Conservation (phyloP, 2,113 vertebrate species). For the Microcebus tavaratra region DNA sequence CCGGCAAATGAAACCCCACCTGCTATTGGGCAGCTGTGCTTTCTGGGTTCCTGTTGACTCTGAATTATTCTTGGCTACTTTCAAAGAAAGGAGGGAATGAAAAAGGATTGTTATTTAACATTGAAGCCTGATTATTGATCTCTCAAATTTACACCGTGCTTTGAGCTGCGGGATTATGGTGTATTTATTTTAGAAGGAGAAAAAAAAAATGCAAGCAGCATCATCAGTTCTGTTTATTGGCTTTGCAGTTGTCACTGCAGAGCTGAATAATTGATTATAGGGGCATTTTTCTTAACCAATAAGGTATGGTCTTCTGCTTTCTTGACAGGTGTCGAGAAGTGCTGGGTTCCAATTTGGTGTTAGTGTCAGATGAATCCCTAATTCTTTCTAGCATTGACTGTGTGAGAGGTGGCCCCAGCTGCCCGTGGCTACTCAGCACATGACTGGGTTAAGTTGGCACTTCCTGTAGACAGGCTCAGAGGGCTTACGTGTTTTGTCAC, state of each 20-base stretch:
- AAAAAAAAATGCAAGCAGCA: neutral
- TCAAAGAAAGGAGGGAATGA: too few species aligned
- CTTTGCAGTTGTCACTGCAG: neutral
- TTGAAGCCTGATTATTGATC: too few species aligned
- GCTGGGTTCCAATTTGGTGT: neutral
- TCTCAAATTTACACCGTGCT: too few species aligned
- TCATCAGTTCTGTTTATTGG: neutral
- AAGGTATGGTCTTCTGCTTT: neutral
- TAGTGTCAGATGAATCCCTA: neutral
- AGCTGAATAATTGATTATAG: neutral
- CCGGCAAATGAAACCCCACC: too few species aligned
- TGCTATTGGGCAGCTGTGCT: too few species aligned
- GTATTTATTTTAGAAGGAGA: too few species aligned
- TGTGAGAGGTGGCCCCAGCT: neutral
- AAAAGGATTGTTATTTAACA: too few species aligned
- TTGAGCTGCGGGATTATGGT: too few species aligned
- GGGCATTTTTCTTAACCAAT: neutral
- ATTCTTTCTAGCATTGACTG: accelerated
- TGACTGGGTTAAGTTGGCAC: accelerated
- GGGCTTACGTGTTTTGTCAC: neutral
- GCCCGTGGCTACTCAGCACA: accelerated
- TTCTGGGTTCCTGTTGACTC: too few species aligned
- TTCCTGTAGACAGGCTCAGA: neutral
- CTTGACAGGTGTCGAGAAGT: neutral
- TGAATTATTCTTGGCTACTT: too few species aligned